Base-by-base conservation (phyloP, 2,888 invertebrate genomes). In the Sphaerophoria rueppellii region DNA sequence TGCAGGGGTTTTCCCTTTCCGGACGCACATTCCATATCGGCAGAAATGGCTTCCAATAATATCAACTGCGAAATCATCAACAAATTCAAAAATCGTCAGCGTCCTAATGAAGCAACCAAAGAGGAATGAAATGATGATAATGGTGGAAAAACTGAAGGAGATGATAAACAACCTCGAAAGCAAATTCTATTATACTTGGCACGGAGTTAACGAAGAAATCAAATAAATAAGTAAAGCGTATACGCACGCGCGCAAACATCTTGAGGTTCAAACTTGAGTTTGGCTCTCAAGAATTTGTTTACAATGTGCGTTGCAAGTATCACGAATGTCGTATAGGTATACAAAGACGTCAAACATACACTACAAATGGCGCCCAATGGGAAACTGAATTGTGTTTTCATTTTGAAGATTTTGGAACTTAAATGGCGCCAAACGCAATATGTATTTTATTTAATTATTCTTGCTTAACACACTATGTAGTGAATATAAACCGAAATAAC, bases 11-110 rank as follows among this genome's bases (percentile, higher is more conserved):
- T 85, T 79, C 65, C 73, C 81, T 76, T 85, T 85, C 81, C 77
- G 85, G 80, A 80, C 85, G 70, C n/a, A 81, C 85, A 85, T 81
- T 85, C 85, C 85, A 85, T 73, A 81, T 70, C 57, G 16, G 57
- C 40, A n/a, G 60, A 40, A 60, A 60, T 43, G 24, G 24, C 40
- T 60, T 58, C 16, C 37, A 58, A 60, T 12, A 60, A 9, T 24
- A 35, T 16, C 40, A 58, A 6, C 40, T 16, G 16, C 16, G 40
- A 4, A 58, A 40, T 6, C 6, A 50, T 16, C 16, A 50, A 50
- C 50, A 3, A 50, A 9, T 12, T 60, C 43, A 60, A 60, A 24
- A 40, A 60, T 40, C 50, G 16, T 6, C 50, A 24, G 80, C 76
- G 73, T 85, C 76, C 72, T 79, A 76, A 70, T 72, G 76, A 85